Base-by-base conservation (phyloP, 2,888 invertebrate species). In the Philereme transversata region DNA sequence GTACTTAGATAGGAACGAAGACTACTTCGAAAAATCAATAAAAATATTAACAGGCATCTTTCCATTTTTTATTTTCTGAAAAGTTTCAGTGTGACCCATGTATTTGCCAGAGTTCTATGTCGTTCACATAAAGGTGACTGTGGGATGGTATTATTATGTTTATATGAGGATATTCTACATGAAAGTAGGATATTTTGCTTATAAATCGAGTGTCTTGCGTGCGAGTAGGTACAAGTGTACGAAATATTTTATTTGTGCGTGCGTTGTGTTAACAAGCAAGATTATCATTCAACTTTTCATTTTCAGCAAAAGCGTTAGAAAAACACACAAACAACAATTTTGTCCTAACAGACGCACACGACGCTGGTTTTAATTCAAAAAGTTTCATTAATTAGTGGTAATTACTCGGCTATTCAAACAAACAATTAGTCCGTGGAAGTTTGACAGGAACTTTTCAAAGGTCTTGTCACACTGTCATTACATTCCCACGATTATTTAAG, bases 391-490 rank as follows among this genome's bases (percentile, higher is more conserved):
- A 51, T 57, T 57, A 51, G 51, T 11, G 22, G 57, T 51, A 51
- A 57, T 57, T 51, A 47, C 49, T 43, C 43, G 55, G 41, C 47
- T 7, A 47, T 57, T 51, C 45, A 57, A 51, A 51, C 57, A 57
- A 57, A 57, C 57, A 57, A 51, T 47, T 47, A 41, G 38, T 11
- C 51, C 41, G 45, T 7, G 35, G 41, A 11, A 57, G 40, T 57
- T 51, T 40, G 10, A 46, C 35, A 41, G 40, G 8, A 35, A 51
- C 34, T 57, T 46, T 33, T 40, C n/a, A 35, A 38, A 44, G 10
- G 36, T 40, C 35, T 45, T 8, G 22, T 38, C 56, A 56, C 36
- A 49, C 49, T 38, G 38, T 5, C 36, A 5, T 38, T 38, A 38
- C 0, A 49, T 8, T 22, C 5, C 40, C 40, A 10, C 9, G 9